Conservation (phyloP, 1,140 invertebrate species). For the Trissolcus basalis region DNA sequence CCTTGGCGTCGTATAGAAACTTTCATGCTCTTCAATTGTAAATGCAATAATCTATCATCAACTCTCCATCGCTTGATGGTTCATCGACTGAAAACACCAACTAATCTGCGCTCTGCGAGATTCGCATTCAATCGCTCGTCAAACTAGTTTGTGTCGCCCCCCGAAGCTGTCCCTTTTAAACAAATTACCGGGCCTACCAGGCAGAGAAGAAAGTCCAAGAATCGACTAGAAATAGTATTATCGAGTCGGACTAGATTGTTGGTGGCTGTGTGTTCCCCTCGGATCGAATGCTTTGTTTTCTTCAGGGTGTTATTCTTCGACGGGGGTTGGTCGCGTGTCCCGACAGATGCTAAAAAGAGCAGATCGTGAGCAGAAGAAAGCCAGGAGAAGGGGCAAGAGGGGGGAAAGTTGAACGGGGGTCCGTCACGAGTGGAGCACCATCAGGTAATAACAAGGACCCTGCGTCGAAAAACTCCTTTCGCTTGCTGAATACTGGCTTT, state of each 20-base stretch:
- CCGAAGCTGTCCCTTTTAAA: constrained; percentile 46
- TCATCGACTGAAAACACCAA: constrained; percentile 33
- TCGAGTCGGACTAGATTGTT: constrained; percentile 2
- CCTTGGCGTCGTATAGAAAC: constrained; percentile 19
- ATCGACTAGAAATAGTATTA: constrained; percentile 51
- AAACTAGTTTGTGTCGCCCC: constrained; percentile 34
- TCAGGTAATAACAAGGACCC: constrained; percentile 69
- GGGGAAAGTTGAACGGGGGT: constrained; percentile 39
- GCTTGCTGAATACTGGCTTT: constrained; percentile 52
- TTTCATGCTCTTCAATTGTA: constrained; percentile 32
- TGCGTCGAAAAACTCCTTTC: constrained; percentile 60
- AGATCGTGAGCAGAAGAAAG: constrained; percentile 57
- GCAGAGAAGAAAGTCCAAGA: constrained; percentile 45
- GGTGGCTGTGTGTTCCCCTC: constrained; percentile 25
- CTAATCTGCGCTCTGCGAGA: constrained; percentile 38
- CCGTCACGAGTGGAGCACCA: constrained; percentile 61
- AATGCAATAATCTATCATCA: constrained; percentile 47
- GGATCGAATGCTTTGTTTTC: constrained; percentile 62
- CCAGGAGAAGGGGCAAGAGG: constrained; percentile 37
- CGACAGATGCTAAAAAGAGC: constrained; percentile 69
- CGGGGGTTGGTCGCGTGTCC: constrained; percentile 68
- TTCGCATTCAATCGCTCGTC: constrained; percentile 42
- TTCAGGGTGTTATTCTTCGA: constrained; percentile 64
- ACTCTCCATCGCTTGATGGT: constrained; percentile 27
- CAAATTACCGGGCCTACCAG: constrained; percentile 39